Base-by-base conservation (phyloP, 1,140 invertebrate genomes). In the Zaprionus capensis region DNA sequence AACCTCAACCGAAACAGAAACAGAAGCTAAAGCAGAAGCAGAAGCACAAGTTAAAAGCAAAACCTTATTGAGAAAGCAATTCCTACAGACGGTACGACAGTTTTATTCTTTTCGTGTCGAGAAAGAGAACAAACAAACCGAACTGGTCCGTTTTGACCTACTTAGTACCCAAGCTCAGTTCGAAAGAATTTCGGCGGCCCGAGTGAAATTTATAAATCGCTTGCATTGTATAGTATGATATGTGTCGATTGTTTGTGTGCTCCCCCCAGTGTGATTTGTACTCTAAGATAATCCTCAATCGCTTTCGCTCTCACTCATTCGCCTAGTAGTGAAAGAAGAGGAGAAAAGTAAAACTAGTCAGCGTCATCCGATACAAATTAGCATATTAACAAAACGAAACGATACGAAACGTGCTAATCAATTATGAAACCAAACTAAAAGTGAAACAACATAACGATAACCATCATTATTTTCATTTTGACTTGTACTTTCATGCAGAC, bases 401-500 rank as follows among this genome's bases (percentile, higher is more conserved):
- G 46, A 57, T 41, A 34, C 41, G 22, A 53, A 61, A 85, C 87
- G 80, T 91, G 88, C 74, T 91, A 91, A 91, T 84, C 61, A 91
- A 81, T 87, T 88, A 90, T 74, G 79, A 90, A 85, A 90, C 79
- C 78, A 71, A 83, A 70, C 51, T 68, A 77, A 78, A 84, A 88
- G 83, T 88, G 84, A 87, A 84, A 84, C 78, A 87, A 76, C 41
- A 7, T 2, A 44, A 9, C 41, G n/a, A 46, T 46, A 46, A 4
- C 31, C 55, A 55, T 51, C 31, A 74, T 63, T 76, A 44, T 77
- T 71, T 71, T 53, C 20, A 36, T 68, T 62, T 61, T 41, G 55
- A 91, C 88, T 91, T 91, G 80, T 91, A 88, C 88, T 91, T 91
- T 91, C 81, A 77, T 76, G 57, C 71, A 80, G 71, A 61, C 71